Evolutionary conservation across 2,113 vertebrate species (phyloP).

Genomic region (Gasterosteus aculeatus): DNA sequence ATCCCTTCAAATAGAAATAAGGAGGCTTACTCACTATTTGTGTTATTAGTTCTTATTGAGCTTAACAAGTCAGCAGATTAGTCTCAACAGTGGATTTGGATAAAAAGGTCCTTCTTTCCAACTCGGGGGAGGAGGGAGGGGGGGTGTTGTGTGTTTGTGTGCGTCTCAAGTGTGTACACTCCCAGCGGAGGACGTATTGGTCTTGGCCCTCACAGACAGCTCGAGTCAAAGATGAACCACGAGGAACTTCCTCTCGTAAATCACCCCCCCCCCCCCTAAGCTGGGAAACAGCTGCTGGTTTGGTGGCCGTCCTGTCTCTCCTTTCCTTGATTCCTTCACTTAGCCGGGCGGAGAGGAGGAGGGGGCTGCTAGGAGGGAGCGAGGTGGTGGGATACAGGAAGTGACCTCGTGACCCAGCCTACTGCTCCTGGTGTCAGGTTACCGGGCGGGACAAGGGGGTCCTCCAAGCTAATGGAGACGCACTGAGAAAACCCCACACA

Average conservation of each 20-base stretch:
- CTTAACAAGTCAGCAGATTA: background rate
- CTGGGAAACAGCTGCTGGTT: slow-evolving; percentile 94
- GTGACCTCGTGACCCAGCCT: slow-evolving; percentile 93
- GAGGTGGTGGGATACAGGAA: slow-evolving; percentile 86
- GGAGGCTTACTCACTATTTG: slow-evolving; percentile 3
- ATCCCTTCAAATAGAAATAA: background rate
- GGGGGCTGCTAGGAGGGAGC: slow-evolving; percentile 57
- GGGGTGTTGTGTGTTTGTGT: slow-evolving; percentile 57
- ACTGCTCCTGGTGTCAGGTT: slow-evolving; percentile 85
- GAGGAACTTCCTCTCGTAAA: slow-evolving; percentile 88
- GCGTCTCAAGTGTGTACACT: slow-evolving; percentile 65
- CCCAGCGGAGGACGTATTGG: slow-evolving; percentile 77
- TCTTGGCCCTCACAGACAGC: slow-evolving; percentile 78
- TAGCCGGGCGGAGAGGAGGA: slow-evolving; percentile 62
- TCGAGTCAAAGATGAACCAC: slow-evolving; percentile 80
- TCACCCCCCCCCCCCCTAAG: slow-evolving; percentile 90
- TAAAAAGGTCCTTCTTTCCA: slow-evolving; percentile 21
- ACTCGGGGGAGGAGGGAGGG: background rate
- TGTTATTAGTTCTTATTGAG: background rate
- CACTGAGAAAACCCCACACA: slow-evolving; percentile 39
- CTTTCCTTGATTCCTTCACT: slow-evolving; percentile 50
- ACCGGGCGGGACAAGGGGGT: slow-evolving; percentile 37
- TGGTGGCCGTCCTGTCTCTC: slow-evolving; percentile 76
- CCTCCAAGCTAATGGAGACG: slow-evolving; percentile 47
- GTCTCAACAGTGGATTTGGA: background rate